Base-by-base conservation (phyloP, 1,140 invertebrate genomes). In the Planococcus citri region DNA sequence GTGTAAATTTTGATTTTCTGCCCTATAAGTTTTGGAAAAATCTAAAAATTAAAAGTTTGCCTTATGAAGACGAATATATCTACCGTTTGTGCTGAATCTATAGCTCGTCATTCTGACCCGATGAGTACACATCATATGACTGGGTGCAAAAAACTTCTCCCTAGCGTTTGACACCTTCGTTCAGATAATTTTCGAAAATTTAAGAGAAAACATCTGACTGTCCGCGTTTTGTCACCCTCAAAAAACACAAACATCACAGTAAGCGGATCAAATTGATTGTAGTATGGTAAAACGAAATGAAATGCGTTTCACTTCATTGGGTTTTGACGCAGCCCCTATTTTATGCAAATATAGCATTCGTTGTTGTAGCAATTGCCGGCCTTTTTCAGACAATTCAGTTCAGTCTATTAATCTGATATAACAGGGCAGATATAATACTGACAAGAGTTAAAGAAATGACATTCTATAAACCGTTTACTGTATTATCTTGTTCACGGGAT, bases 391-490 rank as follows among this genome's bases (percentile, higher is more conserved):
- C 41, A 51, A 51, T 51, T 51, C 41, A 51, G 41, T 51, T 51
- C 41, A 51, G 41, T 51, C 41, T 51, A 51, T 51, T 51, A 51
- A 51, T 51, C 41, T 51, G 41, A 51, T 51, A 51, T 51, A 51
- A 51, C 41, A 51, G 41, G 41, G 41, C 41, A 51, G 41, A 51
- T 51, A 51, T 51, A 51, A 20, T 17, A 51, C 41, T 51, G 41
- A 51, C 41, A 51, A 51, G 41, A 51, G 41, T 51, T 51, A 51
- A 51, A n/a, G 41, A 51, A 51, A 51, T 51, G 41, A 51, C 41
- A 51, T 51, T 51, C n/a, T 17, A 4, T 51, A 51, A 51, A 51
- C 41, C 41, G 41, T 51, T 51, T 51, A 51, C 41, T 51, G 41
- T 51, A 51, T 51, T 51, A 51, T 51, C 41, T 51, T 51, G 41